These are phyloP conservation scores for Scolopax mira DNA, from an alignment of 2,113 vertebrate species.

Conservation along the genomic window DNA sequence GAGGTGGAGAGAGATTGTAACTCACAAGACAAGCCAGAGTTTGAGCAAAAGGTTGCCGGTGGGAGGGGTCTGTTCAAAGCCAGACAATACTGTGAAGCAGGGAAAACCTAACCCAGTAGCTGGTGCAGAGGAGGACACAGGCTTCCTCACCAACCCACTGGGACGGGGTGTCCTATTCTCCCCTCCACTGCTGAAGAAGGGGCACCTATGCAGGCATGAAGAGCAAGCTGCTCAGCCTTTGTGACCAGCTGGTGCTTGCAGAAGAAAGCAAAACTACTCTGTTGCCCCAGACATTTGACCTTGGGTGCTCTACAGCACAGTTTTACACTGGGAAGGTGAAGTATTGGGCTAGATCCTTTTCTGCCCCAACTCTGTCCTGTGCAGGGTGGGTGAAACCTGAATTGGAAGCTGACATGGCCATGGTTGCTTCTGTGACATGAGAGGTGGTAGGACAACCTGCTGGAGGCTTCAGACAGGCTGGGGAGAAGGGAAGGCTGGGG, in stretches of 20 bases:
- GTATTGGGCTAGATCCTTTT: background rate
- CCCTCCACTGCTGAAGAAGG: background rate
- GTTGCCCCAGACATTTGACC: background rate
- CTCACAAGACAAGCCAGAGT: background rate
- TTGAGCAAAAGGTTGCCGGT: background rate
- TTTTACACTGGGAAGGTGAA: background rate
- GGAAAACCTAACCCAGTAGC: background rate
- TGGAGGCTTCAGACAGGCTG: background rate
- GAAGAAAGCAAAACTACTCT: background rate
- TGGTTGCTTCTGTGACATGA: background rate
- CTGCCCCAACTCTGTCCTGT: background rate
- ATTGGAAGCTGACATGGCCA: too few relatives aligned
- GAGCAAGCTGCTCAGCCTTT: background rate
- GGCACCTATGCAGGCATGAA: background rate
- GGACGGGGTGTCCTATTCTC: background rate
- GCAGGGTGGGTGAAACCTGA: background rate
- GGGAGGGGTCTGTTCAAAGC: background rate
- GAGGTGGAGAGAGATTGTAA: background rate
- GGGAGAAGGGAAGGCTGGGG: background rate
- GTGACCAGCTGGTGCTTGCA: rapidly evolving
- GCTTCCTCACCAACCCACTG: background rate
- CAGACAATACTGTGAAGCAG: background rate
- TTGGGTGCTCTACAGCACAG: background rate
- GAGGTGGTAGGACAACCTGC: background rate
- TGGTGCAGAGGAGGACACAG: background rate